phyloP scores from a whole-genome alignment of 2,113 vertebrate genomes.

The Rhinogobius similis region DNA sequence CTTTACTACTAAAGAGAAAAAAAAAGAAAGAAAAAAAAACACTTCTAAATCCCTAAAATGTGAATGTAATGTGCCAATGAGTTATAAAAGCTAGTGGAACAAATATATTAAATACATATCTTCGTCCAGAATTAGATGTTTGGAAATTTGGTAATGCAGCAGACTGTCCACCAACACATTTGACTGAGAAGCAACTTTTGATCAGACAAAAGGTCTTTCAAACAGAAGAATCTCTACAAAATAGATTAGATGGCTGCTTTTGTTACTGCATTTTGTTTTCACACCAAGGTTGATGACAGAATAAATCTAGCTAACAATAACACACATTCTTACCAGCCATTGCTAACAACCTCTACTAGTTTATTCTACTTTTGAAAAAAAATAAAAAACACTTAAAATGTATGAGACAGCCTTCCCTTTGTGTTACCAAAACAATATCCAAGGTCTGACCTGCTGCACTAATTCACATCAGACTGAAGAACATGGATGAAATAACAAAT shows the following conservation, averaged over 20 bases:
- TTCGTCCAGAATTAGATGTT: too few species aligned
- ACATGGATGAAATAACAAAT: not conserved
- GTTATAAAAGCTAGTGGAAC: too few species aligned
- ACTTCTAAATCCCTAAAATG: too few species aligned
- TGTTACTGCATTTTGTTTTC: not conserved
- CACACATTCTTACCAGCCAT: not conserved
- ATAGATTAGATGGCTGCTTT: not conserved
- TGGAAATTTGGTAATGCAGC: too few species aligned
- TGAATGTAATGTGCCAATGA: too few species aligned
- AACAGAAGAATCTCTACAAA: not conserved
- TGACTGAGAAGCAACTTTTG: too few species aligned
- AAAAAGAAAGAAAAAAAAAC: too few species aligned
- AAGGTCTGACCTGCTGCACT: not conserved
- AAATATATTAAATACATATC: too few species aligned
- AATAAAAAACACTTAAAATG: too few species aligned
- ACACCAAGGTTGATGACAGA: not conserved
- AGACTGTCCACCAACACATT: too few species aligned
- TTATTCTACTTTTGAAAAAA: not conserved
- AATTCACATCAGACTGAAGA: not conserved
- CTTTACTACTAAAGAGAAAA: too few species aligned
- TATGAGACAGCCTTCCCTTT: not conserved
- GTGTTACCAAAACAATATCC: not conserved
- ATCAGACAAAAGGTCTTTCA: too few species aligned
- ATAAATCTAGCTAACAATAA: not conserved
- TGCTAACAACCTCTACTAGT: not conserved